phyloP scores from a whole-genome alignment of 2,113 vertebrate species.

The Mola mola region DNA sequence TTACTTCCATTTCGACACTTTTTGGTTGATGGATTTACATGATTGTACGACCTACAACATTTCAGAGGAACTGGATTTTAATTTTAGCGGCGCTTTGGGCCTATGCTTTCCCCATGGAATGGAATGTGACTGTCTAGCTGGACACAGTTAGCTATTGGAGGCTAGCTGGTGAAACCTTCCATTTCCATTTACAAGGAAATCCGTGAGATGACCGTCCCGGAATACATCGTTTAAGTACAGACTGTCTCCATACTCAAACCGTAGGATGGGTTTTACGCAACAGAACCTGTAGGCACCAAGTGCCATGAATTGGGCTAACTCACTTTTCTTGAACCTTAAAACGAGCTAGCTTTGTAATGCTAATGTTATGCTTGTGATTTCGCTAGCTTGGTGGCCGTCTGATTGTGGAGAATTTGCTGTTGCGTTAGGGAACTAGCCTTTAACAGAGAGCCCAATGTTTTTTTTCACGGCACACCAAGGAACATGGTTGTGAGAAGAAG shows the following conservation, averaged over 20 bases:
- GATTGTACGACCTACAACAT: neutral
- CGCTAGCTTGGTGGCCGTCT: constrained; percentile 33
- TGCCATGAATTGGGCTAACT: constrained; percentile 31
- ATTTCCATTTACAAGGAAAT: constrained; percentile 49
- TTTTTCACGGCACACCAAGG: constrained; percentile 48
- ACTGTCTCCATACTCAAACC: constrained; percentile 12
- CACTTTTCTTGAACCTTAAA: neutral
- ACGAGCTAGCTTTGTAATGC: constrained; percentile 53
- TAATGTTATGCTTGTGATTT: constrained; percentile 49
- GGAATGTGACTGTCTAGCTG: constrained; percentile 57
- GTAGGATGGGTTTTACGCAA: constrained; percentile 14
- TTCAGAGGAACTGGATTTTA: constrained; percentile 28
- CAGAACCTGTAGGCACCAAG: neutral
- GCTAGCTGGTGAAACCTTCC: constrained; percentile 57
- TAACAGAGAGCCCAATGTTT: constrained; percentile 66
- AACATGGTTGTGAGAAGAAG: constrained; percentile 30
- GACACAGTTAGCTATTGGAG: constrained; percentile 51
- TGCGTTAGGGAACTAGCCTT: constrained; percentile 53
- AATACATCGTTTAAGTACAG: constrained; percentile 41
- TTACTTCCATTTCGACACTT: constrained; percentile 18
- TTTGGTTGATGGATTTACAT: constrained; percentile 35
- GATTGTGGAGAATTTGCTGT: constrained; percentile 45
- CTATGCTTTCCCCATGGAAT: constrained; percentile 47
- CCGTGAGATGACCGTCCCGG: constrained; percentile 36
- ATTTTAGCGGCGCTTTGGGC: constrained; percentile 32